A percentile compares a stretch with the other conserved stretches of the same genome.
These are phyloP conservation scores for Eupithecia insigniata DNA, from an alignment of 2,888 invertebrate species.

Conservation along the genomic window DNA sequence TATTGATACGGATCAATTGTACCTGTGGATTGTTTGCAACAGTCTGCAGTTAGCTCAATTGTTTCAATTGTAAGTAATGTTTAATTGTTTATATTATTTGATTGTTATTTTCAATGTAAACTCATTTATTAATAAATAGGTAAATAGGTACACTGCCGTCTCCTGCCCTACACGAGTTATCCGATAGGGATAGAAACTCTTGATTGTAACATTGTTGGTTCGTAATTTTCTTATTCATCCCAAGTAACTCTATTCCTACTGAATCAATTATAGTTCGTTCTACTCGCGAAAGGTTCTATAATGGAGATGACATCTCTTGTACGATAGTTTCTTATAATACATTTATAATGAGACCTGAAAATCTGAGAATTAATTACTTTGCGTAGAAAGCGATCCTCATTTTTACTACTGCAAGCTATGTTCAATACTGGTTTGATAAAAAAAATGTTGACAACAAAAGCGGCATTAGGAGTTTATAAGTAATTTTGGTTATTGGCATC, in stretches of 20 bases:
- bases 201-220: constrained; percentile 40
- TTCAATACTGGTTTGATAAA: no score
- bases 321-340: background rate
- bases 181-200: constrained; percentile 27
- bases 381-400: background rate
- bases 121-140: background rate
- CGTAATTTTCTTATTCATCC: constrained; percentile 36
- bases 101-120: no score
- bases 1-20: no score
- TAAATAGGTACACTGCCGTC: background rate
- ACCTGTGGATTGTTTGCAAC: no score
- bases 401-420: background rate
- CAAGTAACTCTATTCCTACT: constrained; percentile 19
- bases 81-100: no score
- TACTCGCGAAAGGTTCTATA: background rate
- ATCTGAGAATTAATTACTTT: background rate
- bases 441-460: background rate
- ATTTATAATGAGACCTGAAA: background rate
- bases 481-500: background rate
- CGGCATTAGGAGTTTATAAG: background rate
- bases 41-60: no score
- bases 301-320: background rate
- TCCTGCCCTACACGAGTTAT: constrained; percentile 42
- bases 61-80: no score
- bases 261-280: constrained; percentile 11